These are phyloP conservation scores for Cataglyphis albicans DNA, from an alignment of 2,888 invertebrate species.

Conservation along the genomic window DNA sequence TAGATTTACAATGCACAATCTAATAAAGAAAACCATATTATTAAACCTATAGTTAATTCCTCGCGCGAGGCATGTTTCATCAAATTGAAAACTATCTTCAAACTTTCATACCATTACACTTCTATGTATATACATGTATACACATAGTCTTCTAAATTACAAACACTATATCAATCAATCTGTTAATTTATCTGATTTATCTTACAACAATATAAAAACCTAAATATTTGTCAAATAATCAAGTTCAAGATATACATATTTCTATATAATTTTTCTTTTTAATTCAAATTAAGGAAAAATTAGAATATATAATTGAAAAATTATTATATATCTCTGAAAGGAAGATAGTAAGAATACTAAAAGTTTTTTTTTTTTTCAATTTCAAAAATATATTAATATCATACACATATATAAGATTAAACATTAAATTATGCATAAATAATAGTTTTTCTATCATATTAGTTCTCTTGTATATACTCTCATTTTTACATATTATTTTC, in stretches of 20 bases:
- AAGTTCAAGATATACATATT: not conserved
- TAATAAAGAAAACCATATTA: slow-evolving; percentile 34
- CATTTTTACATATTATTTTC: not conserved
- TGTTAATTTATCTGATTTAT: slow-evolving; percentile 14
- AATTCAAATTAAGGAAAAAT: slow-evolving; percentile 6
- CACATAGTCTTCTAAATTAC: not conserved
- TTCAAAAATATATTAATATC: not conserved
- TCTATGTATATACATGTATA: not conserved
- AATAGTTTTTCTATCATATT: not conserved
- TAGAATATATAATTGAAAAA: not conserved
- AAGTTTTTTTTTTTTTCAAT: not conserved
- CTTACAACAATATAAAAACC: not conserved
- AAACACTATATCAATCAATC: slow-evolving; percentile 15
- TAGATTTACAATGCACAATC: slow-evolving; percentile 24
- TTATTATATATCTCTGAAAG: not conserved
- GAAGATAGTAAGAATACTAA: not conserved
- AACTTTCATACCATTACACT: slow-evolving; percentile 13
- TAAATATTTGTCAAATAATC: slow-evolving; percentile 5
- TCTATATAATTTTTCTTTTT: not conserved
- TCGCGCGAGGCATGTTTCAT: not conserved
- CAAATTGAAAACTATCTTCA: slow-evolving; percentile 26
- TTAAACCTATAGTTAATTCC: slow-evolving; percentile 20
- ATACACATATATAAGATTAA: not conserved
- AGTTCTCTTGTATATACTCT: slow-evolving; percentile 3
- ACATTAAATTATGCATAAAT: slow-evolving; percentile 9